Base-by-base conservation (phyloP, 1,140 invertebrate species). In the Akabosia matsudoensis region DNA sequence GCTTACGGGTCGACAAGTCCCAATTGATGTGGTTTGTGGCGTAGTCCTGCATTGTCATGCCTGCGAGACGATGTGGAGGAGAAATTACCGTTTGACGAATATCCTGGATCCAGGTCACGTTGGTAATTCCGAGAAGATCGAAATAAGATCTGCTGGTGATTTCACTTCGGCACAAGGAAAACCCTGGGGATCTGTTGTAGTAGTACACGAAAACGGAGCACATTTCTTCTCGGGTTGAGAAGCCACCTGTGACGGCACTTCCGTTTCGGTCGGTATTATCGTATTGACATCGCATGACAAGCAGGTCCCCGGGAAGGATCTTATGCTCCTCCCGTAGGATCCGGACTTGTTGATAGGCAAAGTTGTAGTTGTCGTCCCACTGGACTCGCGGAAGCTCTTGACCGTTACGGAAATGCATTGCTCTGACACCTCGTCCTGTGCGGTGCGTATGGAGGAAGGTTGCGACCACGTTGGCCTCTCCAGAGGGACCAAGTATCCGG, bases 211-310 rank as follows among this genome's bases (percentile, higher is more conserved):
- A 72, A 7, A 24, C 30, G 4, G 37, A 13, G 33, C 70, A 72
- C 70, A 72, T 72, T 51, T 72, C 70, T 24, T 72, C 70, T 72
- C 70, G 18, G 10, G 70, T 72, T 4, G 3, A 7, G 14, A 34
- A 45, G 7, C 70, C 70, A n/a, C 70, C 70, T 14, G 22, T 34
- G 2, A 51, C 26, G 7, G 33, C 70, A 3, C 16, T 24, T 4
- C 70, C 70, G 16, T 72, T 28, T 13, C 24, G 13, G 10, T 1
- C 3, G 2, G 70, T 72, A 13, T 2, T 22, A 22, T 72, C 70
- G 24, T 72, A 72, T 3, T 37, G 16, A 37, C 70, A 72, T 2
- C 37, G 37, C 7, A 45, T 45, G 18, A 45, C 18, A 10, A 45
- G 37, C 18, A 30, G 67, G 28, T 72, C 70, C 34, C 33, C 33